These are phyloP conservation scores for Pelobates fuscus DNA, from an alignment of 2,113 vertebrate genomes.

Conservation along the genomic window DNA sequence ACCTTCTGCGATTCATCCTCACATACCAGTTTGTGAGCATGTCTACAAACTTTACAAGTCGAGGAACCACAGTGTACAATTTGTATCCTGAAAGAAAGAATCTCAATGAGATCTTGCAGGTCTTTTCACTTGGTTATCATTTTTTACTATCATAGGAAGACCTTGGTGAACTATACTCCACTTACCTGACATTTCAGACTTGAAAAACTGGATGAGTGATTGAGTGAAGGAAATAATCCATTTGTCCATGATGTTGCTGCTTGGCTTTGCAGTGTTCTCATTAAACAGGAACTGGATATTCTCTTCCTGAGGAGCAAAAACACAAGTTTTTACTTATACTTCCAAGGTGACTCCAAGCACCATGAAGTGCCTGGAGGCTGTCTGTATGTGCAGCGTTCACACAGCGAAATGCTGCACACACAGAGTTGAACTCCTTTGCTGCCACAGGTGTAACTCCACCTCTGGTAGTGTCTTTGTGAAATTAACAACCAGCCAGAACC, in stretches of 20 bases:
- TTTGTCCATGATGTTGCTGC: conserved; percentile 92
- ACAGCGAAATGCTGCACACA: too few relatives aligned
- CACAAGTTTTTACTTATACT: background rate
- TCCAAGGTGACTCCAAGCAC: background rate
- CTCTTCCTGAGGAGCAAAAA: conserved; percentile 76
- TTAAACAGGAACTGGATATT: conserved; percentile 84
- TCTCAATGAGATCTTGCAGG: background rate
- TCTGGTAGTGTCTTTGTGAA: too few relatives aligned
- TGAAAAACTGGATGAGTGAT: conserved; percentile 91
- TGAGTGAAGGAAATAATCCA: conserved; percentile 97
- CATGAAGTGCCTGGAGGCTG: too few relatives aligned
- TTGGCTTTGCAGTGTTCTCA: conserved; percentile 77
- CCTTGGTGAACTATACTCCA: background rate
- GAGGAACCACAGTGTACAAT: conserved; percentile 93
- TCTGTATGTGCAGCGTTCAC: too few relatives aligned
- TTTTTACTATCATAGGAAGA: background rate
- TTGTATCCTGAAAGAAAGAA: conserved; percentile 77
- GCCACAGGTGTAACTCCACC: too few relatives aligned
- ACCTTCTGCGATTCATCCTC: conserved; percentile 89
- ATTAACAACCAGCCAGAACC: too few relatives aligned
- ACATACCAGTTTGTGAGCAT: conserved; percentile 98
- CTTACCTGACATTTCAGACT: conserved; percentile 90
- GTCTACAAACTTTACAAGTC: conserved; percentile 95
- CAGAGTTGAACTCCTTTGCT: too few relatives aligned
- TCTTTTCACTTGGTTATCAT: background rate